These are phyloP conservation scores for Pegoplata infirma DNA, from an alignment of 2,888 invertebrate genomes.

Conservation along the genomic window DNA sequence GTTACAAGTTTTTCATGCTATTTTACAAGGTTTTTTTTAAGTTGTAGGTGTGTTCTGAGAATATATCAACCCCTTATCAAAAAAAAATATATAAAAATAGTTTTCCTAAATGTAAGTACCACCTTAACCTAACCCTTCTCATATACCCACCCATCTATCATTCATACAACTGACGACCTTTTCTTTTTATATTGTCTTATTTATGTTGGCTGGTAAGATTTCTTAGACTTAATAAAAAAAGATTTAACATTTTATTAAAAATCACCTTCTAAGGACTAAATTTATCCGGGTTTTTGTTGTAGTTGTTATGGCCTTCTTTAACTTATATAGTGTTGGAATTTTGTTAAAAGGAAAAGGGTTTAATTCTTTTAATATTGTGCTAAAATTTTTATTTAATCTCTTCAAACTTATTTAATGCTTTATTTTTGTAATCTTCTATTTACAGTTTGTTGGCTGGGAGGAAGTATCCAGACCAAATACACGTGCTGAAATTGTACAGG, in stretches of 20 bases:
- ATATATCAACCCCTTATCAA: too few relatives aligned
- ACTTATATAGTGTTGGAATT: background rate
- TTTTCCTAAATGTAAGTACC: too few relatives aligned
- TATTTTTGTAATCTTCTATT: slow-evolving; percentile 68
- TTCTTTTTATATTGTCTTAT: too few relatives aligned
- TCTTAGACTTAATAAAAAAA: background rate
- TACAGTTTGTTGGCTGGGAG: slow-evolving; percentile 98
- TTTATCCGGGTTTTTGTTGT: background rate
- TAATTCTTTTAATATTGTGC: slow-evolving; percentile 36
- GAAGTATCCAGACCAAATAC: slow-evolving; percentile 98
- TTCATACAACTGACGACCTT: too few relatives aligned
- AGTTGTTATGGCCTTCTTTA: background rate
- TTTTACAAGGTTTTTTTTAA: too few relatives aligned
- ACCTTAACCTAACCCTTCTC: too few relatives aligned
- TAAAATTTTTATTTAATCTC: slow-evolving; percentile 30
- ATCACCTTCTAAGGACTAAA: background rate
- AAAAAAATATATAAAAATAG: too few relatives aligned
- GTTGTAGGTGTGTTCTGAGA: too few relatives aligned
- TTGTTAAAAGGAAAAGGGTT: background rate
- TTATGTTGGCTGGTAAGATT: background rate
- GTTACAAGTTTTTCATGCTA: too few relatives aligned
- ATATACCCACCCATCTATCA: too few relatives aligned
- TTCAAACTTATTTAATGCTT: slow-evolving; percentile 42
- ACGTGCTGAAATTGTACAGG: slow-evolving; percentile 98
- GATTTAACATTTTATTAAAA: background rate